Conservation (phyloP, 92 coral and sea anemone genomes). For the Palythoa caribaeorum region DNA sequence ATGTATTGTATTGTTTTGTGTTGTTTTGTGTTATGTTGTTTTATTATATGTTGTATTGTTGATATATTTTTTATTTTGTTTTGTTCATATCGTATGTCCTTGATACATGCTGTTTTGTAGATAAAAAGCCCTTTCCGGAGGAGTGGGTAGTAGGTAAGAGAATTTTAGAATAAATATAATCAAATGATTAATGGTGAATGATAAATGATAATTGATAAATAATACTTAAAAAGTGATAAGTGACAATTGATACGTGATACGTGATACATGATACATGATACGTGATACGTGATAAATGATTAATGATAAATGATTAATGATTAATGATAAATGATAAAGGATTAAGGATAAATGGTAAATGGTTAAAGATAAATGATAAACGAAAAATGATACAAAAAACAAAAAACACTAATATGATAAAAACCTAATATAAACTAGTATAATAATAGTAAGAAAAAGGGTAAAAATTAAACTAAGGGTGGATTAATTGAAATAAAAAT, state of each 20-base stretch:
- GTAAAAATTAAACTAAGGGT: no score
- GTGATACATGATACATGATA: no score
- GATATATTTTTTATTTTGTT: not conserved
- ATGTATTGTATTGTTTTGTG: not conserved
- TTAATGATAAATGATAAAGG: no score
- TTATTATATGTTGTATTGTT: not conserved
- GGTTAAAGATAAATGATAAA: not conserved
- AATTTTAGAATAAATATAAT: not conserved
- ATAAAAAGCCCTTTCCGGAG: slow-evolving; percentile 31
- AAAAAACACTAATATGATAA: no score
- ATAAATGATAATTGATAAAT: not conserved
- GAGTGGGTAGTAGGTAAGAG: slow-evolving; percentile 39
- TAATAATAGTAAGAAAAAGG: no score
- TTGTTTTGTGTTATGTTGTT: not conserved
- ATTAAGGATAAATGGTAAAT: no score
- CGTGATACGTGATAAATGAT: no score
- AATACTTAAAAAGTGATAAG: not conserved
- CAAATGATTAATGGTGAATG: not conserved
- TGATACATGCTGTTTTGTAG: not conserved
- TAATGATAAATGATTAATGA: no score
- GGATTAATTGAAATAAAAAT: no score
- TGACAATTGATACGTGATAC: not conserved
- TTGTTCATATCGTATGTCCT: not conserved
- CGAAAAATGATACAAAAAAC: not conserved
- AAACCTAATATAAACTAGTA: no score